Base-by-base conservation (phyloP, 2,113 vertebrate genomes). In the Eulemur macaco region DNA sequence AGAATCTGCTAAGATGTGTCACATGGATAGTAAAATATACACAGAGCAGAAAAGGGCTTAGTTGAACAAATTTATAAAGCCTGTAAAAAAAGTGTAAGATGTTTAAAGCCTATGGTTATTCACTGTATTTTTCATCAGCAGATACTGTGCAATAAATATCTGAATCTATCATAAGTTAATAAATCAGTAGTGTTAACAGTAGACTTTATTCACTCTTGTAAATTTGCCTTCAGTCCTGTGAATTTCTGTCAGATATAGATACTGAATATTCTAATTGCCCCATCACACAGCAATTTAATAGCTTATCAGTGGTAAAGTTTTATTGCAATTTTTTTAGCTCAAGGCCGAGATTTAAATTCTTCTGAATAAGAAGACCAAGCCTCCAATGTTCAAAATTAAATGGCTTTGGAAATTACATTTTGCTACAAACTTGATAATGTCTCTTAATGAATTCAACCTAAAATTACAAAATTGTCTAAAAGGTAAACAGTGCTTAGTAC, bases 361-460 rank as follows among this genome's bases (percentile, higher is more conserved):
- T 86, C 80, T 58, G 17, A 82, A 90, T 80, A 69, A 83, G 42
- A 96, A 89, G 39, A 87, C 42, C 68, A 84, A 87, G 42, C 25
- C 15, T 60, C 63, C 63, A 81, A 0, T 85, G 20, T 82, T 88
- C n/a, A 97, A 94, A 6, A 69, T 18, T 71, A 83, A 95, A 64
- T n/a, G 34, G 60, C 52, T 95, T 82, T 78, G 64, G 80, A 85
- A 97, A 95, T 73, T 68, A 85, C 34, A 13, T 52, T 86, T 85
- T 37, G 66, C 58, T 81, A 15, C 13, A 92, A 69, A 95, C 31
- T 81, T 92, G 42, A 76, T 39, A 73, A 86, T 45, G 27, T 69
- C 56, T 86, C n/a, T 81, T 76, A 76, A 86, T 78, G 39, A 97
- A 84, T 87, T 89, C 52, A 85, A 91, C 68, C 56, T 92, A 39